phyloP scores from a whole-genome alignment of 2,888 invertebrate species.

The Tetheella fluctuosa region DNA sequence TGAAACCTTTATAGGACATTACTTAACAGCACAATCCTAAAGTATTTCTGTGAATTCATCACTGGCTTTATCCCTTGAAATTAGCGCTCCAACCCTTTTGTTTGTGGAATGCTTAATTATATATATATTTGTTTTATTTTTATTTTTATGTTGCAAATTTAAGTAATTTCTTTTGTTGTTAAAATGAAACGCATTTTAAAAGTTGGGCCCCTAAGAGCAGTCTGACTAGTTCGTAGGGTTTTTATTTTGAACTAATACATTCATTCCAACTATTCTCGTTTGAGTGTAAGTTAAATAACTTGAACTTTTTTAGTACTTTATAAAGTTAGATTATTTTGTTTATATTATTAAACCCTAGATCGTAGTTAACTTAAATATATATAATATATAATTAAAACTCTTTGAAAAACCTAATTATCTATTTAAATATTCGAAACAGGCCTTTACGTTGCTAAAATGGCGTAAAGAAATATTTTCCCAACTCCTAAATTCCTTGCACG shows the following conservation, averaged over 20 bases:
- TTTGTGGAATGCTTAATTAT: constrained; percentile 12
- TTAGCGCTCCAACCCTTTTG: constrained; percentile 13
- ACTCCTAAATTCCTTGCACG: constrained; percentile 1
- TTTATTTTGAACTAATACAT: background rate
- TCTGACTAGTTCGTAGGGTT: background rate
- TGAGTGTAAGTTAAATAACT: background rate
- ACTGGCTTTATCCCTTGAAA: constrained; percentile 1
- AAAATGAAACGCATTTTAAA: background rate
- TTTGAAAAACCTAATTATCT: background rate
- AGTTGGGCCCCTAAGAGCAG: background rate
- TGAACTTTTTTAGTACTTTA: background rate
- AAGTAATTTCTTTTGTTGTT: background rate
- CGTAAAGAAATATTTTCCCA: background rate
- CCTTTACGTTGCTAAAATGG: background rate
- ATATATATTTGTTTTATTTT: background rate
- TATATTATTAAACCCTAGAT: no score
- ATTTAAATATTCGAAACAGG: background rate
- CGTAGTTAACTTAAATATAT: background rate
- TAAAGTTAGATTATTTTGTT: background rate
- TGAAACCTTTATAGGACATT: background rate
- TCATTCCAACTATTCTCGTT: background rate
- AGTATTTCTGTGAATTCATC: constrained; percentile 8
- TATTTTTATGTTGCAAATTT: constrained; percentile 3
- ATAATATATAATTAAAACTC: no score
- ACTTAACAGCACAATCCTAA: background rate